Evolutionary conservation across 2,113 vertebrate species (phyloP).

Genomic region (Oncorhynchus nerka): DNA sequence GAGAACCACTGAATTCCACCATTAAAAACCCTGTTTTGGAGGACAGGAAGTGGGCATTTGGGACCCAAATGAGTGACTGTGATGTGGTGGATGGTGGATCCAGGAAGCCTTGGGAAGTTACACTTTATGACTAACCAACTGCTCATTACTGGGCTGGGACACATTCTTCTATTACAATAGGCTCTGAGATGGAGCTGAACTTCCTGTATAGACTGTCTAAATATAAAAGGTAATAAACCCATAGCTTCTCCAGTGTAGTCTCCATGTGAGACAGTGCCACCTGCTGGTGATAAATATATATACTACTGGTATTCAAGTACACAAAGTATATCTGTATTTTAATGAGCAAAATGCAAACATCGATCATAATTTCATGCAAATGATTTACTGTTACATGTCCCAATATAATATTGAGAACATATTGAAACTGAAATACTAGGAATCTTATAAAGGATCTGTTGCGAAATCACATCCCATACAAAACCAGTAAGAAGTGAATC

Average conservation of each 20-base stretch:
- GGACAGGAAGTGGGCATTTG: not conserved
- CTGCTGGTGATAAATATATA: conserved; percentile 27
- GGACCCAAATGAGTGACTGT: not conserved
- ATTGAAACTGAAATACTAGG: no score
- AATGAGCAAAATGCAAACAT: no score
- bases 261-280: conserved; percentile 22
- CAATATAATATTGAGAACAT: no score
- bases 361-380: no score
- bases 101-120: not conserved
- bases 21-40: not conserved
- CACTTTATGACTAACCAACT: not conserved
- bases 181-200: not conserved
- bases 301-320: not conserved
- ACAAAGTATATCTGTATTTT: no score
- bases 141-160: no score
- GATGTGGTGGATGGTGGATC: not conserved
- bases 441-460: no score
- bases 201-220: not conserved
- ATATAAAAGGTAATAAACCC: not conserved
- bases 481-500: no score
- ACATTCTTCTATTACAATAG: no score
- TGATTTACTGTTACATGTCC: no score
- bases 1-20: no score
- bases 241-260: not conserved
- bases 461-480: no score